phyloP scores from a whole-genome alignment of 2,113 vertebrate species.

The Elephas maximus region DNA sequence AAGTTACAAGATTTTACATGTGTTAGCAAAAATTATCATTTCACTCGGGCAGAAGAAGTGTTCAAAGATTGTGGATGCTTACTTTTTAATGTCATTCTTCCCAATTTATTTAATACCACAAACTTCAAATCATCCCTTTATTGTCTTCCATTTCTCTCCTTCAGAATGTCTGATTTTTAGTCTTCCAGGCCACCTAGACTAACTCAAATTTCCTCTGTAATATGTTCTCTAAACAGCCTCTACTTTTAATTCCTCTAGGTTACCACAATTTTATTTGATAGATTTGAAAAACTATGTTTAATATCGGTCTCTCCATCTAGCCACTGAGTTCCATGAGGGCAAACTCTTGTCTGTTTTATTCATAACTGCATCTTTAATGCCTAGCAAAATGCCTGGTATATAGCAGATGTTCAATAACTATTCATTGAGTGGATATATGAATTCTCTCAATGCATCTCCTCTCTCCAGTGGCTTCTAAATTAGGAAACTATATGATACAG shows the following conservation, averaged over 20 bases:
- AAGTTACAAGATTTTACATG: background rate
- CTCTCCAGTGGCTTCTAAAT: background rate
- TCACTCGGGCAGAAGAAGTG: background rate
- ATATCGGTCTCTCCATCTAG: background rate
- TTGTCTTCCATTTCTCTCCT: background rate
- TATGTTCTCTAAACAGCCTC: background rate
- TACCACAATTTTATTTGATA: background rate
- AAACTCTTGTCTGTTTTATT: background rate
- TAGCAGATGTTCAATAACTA: background rate
- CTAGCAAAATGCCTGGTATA: background rate
- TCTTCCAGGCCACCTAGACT: background rate
- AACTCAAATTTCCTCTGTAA: background rate
- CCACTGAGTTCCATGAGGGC: background rate
- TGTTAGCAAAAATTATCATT: background rate
- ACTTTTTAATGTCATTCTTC: background rate
- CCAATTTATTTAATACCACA: background rate
- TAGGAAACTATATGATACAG: background rate
- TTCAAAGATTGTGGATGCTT: background rate
- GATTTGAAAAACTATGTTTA: conserved; percentile 7
- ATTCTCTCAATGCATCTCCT: background rate
- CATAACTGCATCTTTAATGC: background rate
- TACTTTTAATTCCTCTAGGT: background rate
- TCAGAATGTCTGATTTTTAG: background rate
- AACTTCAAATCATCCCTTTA: background rate
- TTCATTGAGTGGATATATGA: background rate